phyloP scores from a whole-genome alignment of 2,113 vertebrate species.

The Pristiophorus japonicus region DNA sequence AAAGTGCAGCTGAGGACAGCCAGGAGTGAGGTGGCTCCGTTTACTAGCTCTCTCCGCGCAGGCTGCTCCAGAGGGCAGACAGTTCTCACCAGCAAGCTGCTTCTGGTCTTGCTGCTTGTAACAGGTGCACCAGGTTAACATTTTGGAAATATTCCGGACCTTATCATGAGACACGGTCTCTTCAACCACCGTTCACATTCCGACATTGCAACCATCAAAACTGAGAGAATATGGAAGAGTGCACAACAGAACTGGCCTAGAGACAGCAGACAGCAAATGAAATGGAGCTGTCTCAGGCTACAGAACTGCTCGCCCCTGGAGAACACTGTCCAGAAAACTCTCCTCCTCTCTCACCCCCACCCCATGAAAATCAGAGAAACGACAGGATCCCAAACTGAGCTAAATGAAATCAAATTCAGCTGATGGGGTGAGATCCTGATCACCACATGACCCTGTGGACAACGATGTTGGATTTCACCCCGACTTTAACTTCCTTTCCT shows the following conservation, averaged over 20 bases:
- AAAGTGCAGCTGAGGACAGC: too few relatives aligned
- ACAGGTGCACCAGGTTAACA: neutral
- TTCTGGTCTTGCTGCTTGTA: neutral
- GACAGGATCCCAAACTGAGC: neutral
- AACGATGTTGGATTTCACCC: neutral
- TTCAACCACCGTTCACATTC: conserved; percentile 19
- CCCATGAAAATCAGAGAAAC: neutral
- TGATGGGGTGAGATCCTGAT: neutral
- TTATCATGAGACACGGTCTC: neutral
- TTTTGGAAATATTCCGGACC: neutral
- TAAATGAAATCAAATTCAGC: neutral
- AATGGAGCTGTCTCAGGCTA: neutral
- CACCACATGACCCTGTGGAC: neutral
- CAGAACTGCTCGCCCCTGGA: neutral
- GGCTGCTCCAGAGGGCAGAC: neutral
- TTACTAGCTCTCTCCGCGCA: neutral
- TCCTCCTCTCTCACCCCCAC: neutral
- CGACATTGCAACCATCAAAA: neutral
- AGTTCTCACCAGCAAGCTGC: neutral
- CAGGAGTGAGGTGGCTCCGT: neutral
- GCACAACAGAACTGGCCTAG: neutral
- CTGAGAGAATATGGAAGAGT: neutral
- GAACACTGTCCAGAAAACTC: neutral
- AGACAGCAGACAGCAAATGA: neutral
- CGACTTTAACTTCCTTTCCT: neutral